These are phyloP conservation scores for Polypterus senegalus DNA, from an alignment of 2,113 vertebrate genomes.

Conservation along the genomic window DNA sequence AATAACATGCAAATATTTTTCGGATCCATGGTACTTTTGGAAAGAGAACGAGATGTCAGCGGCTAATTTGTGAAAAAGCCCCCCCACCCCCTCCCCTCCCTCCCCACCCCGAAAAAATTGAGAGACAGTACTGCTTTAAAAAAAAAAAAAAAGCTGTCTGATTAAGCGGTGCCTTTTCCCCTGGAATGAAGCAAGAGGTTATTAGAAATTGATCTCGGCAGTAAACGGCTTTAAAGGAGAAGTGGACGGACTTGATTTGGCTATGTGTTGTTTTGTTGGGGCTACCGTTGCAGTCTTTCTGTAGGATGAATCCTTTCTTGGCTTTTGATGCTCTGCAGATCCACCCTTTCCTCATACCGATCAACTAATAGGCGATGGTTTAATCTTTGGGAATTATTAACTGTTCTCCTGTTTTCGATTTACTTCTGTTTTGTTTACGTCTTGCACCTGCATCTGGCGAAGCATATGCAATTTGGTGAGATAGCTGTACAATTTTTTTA, in stretches of 20 bases:
- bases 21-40: conserved; percentile 34
- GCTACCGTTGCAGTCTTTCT: conserved; percentile 76
- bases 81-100: conserved; percentile 20
- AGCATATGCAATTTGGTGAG: conserved; percentile 60
- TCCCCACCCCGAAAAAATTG: conserved; percentile 28
- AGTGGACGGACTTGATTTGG: conserved; percentile 55
- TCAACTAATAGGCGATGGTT: conserved; percentile 80
- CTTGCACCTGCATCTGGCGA: conserved; percentile 46
- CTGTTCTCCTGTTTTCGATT: conserved; percentile 62
- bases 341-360: conserved; percentile 79
- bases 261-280: conserved; percentile 45
- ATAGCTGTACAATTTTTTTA: neutral
- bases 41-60: conserved; percentile 28
- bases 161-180: conserved; percentile 51
- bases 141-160: conserved; percentile 27
- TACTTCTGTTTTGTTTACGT: conserved; percentile 62
- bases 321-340: conserved; percentile 84
- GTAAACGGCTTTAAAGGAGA: conserved; percentile 44
- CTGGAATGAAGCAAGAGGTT: conserved; percentile 39
- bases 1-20: conserved; percentile 45
- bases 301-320: conserved; percentile 83
- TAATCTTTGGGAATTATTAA: conserved; percentile 64
- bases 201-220: conserved; percentile 49
- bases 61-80: conserved; percentile 30
- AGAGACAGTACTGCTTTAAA: conserved; percentile 19